These are phyloP conservation scores for Perccottus glenii DNA, from an alignment of 2,113 vertebrate species.

Conservation along the genomic window DNA sequence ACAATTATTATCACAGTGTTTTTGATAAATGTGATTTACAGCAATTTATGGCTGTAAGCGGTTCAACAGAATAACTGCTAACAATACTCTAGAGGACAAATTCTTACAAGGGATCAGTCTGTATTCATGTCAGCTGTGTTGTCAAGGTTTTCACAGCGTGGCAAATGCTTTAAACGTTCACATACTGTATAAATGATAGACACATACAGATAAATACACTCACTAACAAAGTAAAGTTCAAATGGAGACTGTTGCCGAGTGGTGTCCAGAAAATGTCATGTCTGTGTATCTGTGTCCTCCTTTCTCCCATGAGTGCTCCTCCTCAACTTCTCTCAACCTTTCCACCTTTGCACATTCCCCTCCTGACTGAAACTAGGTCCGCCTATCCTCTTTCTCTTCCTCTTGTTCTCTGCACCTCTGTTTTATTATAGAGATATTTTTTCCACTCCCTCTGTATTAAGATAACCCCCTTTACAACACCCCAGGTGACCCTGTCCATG, in stretches of 20 bases:
- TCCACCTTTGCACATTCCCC: conserved; percentile 63
- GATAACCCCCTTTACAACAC: conserved; percentile 50
- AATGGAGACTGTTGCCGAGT: neutral
- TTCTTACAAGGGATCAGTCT: conserved; percentile 37
- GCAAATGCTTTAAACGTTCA: neutral
- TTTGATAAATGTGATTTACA: conserved; percentile 52
- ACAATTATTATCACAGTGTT: conserved; percentile 18
- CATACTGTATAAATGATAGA: neutral
- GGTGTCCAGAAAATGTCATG: conserved; percentile 25
- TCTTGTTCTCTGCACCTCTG: conserved; percentile 50
- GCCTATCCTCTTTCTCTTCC: conserved; percentile 36
- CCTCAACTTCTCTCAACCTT: conserved; percentile 61
- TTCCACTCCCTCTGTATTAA: conserved; percentile 46
- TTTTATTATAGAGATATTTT: conserved; percentile 57
- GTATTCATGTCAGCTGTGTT: conserved; percentile 52
- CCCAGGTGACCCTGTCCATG: conserved; percentile 69
- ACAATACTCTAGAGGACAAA: conserved; percentile 61
- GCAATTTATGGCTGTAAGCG: conserved; percentile 36
- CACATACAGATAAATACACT: neutral
- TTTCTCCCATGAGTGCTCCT: conserved; percentile 56
- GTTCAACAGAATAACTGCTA: conserved; percentile 47
- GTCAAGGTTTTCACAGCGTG: neutral
- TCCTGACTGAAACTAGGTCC: conserved; percentile 66
- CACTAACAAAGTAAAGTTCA: conserved; percentile 2
- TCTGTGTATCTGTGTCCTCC: conserved; percentile 22